Base-by-base conservation (phyloP, 2,113 vertebrate genomes). In the Hippocampus comes region DNA sequence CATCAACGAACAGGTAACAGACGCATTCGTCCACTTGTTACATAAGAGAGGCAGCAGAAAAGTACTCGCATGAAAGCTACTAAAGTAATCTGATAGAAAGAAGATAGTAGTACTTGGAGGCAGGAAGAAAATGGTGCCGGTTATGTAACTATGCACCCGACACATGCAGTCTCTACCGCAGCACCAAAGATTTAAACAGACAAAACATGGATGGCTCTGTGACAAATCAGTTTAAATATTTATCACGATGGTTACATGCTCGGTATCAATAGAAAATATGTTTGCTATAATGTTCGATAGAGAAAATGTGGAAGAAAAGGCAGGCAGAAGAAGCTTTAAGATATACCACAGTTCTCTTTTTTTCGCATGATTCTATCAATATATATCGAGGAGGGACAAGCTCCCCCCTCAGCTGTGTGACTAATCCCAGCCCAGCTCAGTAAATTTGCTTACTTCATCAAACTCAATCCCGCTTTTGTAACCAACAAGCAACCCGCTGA, bases 1-100 rank as follows among this genome's bases (percentile, higher is more conserved):
- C 84, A 93, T 96, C 90, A 98, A 96, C 55, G 96, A 97, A 78
- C 96, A 97, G 95, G 96, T 97, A 66, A 9, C 18, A 18, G 25
- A 17, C 56, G 27, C 2, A 17, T 7, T 27, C 10, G 10, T 14
- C 4, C 11, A 11, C 23, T 2, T 14, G 14, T 27, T 34, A 17
- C 5, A 8, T 17, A 17, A 61, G 73, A 43, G 49, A 59, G 64
- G 61, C 10, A 76, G 70, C 43, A 73, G 51, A 34, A 78, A 67
- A 71, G 67, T 41, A 67, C 34, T 70, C n/a, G 68, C 41, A n/a
- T 14, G 27, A 15, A 21, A 60, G 14, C 10, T 14, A 46, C 43
- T 46, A 38, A 38, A n/a, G 21, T 3, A n/a, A 55, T n/a, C 53
- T 6, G 53, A 18, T 9, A 75, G 55, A 74, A 60, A 74, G 61